phyloP scores from a whole-genome alignment of 2,113 vertebrate genomes.

The Gnathonemus longibarbis region DNA sequence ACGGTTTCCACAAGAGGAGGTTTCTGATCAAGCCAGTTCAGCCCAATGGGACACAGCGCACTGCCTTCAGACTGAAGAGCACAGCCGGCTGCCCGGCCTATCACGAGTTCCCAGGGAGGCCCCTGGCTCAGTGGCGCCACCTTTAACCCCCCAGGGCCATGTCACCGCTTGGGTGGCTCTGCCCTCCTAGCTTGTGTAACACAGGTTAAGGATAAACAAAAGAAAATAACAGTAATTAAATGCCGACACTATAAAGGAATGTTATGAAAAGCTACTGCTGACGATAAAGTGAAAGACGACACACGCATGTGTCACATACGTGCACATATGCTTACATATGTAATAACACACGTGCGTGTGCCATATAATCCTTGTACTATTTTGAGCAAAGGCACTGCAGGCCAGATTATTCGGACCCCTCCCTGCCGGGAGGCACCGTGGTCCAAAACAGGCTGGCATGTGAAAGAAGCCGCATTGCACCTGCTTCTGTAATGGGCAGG shows the following conservation, averaged over 20 bases:
- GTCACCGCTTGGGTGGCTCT: constrained; percentile 32
- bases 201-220: neutral
- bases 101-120: neutral
- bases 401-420: constrained; percentile 26
- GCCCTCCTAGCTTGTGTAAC: constrained; percentile 32
- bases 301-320: neutral
- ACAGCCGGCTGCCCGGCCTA: neutral
- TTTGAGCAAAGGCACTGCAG: constrained; percentile 31
- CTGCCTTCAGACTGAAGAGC: neutral
- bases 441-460: constrained; percentile 30
- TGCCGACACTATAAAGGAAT: constrained; percentile 53
- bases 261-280: constrained; percentile 42
- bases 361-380: constrained; percentile 41
- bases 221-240: neutral
- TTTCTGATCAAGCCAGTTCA: neutral
- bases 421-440: neutral
- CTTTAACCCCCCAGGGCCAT: constrained; percentile 50
- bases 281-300: neutral
- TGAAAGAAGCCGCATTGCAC: constrained; percentile 9
- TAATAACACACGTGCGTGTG: neutral
- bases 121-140: neutral
- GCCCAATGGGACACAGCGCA: neutral
- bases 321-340: neutral
- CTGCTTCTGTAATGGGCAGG: neutral
- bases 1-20: constrained; percentile 30